Evolutionary conservation across 2,797 vertebrate species (phyloP), one percentile per base, ranked within the genome.

Genomic region (Pipistrellus pygmaeus): DNA sequence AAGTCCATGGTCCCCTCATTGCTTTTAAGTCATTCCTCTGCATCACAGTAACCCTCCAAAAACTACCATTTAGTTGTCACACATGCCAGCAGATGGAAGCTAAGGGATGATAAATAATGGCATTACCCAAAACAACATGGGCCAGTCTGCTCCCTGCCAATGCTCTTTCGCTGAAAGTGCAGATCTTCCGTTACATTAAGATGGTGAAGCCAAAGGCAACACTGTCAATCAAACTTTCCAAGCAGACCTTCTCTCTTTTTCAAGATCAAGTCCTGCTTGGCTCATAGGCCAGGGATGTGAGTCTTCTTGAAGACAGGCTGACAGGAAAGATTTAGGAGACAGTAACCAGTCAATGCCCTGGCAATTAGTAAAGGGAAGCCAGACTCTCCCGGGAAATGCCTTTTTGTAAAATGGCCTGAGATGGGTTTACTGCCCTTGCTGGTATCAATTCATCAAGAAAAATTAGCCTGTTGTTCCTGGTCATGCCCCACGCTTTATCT

Each of bases 1-100:
- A 76, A 84, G 66, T 69, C 18, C 30, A 95, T 72, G 64, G 68
- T 85, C 93, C 93, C 91, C 57, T 95, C 82, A 93, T 91, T 88
- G 91, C 90, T 95, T 95, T 96, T 95, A 91, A 97, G 93, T 96
- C 86, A 94, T 88, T 96, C 81, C 48, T 96, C 53, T 73, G 92
- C 11, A 80, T 93, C 89, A 57, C 72, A 76, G 64, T 44, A 77
- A 93, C 73, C 69, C 69, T 55, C 30, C 87, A 68, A 83, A 32
- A 86, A 55, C 84, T 73, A 44, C 76, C 92, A 85, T 91, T 94
- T 73, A 62, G 46, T 62, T 93, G 77, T 86, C 90, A 90, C 72
- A 84, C 53, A 55, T 27, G 64, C 85, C 91, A 89, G 72, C 66
- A 85, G 68, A 89, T 78, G 62, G 23, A 77, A 89, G 60, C 76